phyloP scores from a whole-genome alignment of 1,140 invertebrate genomes.

The fruit fly (Drosophila melanogaster) region Release_6_plus_ISO1_MT NT_033777.3:27125001-27125500 shows the following conservation, averaged over 20 bases:
- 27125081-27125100: conserved; percentile 25
- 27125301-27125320: conserved; percentile 22
- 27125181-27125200: conserved; percentile 46
- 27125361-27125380: conserved; percentile 33
- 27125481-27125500: conserved; percentile 16
- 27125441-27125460: conserved; percentile 48
- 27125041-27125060: conserved; percentile 75
- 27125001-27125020: conserved; percentile 67
- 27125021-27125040: conserved; percentile 79
- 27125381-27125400: conserved; percentile 65
- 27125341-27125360: conserved; percentile 14
- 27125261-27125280: conserved; percentile 21
- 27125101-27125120: conserved; percentile 73
- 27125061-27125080: conserved; percentile 61
- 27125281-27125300: conserved; percentile 36
- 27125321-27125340: conserved; percentile 49
- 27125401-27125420: conserved; percentile 61
- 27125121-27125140: conserved; percentile 55
- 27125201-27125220: conserved; percentile 4
- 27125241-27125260: conserved; percentile 19
- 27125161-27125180: conserved; percentile 46
- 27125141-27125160: conserved; percentile 35
- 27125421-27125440: conserved; percentile 43
- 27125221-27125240: conserved; percentile 21
- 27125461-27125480: conserved; percentile 45